Percentiles rank a stretch among this genome's conserved stretches.
Conservation (phyloP, 2,113 vertebrate species). For the Sebastes fasciatus region DNA sequence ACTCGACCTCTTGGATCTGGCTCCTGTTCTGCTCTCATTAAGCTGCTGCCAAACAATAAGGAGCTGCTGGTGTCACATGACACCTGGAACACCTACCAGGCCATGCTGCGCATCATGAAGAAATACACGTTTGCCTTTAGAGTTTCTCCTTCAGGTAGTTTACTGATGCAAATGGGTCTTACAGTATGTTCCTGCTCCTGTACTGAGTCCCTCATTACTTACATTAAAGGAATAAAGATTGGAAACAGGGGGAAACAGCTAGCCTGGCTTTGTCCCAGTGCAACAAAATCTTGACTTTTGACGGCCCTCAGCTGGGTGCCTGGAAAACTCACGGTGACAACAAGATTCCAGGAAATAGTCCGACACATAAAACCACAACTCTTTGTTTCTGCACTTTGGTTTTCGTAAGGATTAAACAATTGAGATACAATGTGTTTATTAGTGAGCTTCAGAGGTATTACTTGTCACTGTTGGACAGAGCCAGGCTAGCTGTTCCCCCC, state of each 20-base stretch:
- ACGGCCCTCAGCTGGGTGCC: not conserved
- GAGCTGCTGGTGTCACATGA: conserved; percentile 94
- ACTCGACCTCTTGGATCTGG: conserved; percentile 86
- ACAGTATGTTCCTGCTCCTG: not conserved
- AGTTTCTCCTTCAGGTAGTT: conserved; percentile 80
- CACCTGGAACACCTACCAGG: conserved; percentile 93
- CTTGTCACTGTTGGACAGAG: not conserved
- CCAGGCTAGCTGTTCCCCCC: not conserved
- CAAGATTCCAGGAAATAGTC: not conserved
- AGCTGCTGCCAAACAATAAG: conserved; percentile 88
- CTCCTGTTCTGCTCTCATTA: conserved; percentile 95
- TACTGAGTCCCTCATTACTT: not conserved
- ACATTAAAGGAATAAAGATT: not conserved
- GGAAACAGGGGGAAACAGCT: not conserved
- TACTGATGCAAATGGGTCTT: not conserved
- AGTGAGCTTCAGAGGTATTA: not conserved
- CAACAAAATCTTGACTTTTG: not conserved
- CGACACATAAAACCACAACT: not conserved
- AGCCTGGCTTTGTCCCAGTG: not conserved
- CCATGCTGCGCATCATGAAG: conserved; percentile 95
- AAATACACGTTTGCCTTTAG: conserved; percentile 91
- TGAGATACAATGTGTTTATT: not conserved
- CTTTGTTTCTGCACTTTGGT: not conserved
- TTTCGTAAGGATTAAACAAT: not conserved
- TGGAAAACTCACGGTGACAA: not conserved